Base-by-base conservation (phyloP, 2,113 vertebrate genomes). In the Leucoraja erinaceus region DNA sequence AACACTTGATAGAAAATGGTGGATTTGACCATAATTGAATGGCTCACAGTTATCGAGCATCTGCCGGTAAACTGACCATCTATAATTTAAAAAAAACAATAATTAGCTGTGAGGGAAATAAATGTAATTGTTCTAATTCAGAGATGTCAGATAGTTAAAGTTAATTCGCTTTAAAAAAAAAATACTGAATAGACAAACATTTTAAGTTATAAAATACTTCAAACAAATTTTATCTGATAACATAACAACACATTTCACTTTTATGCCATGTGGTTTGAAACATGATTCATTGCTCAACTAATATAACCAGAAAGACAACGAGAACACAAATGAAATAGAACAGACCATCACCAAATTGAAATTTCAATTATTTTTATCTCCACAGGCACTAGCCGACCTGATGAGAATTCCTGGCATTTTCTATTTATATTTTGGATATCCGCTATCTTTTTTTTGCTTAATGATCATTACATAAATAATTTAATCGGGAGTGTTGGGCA, bases 1-100 rank as follows among this genome's bases (percentile, higher is more conserved):
- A 93, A 97, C 95, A 93, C 94, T 95, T 3, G 97, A 96, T 93
- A 99, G 96, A 95, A 96, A 98, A 70, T 96, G 96, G 93, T 99
- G 98, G 93, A 99, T 97, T 94, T 98, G 97, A 33, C 95, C 95
- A 10, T 97, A 97, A 93, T 96, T 98, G 95, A 99, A 98, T 93
- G 96, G 96, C 47, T 97, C 96, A 0, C 96, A 95, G 18, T 97
- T 96, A 10, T 98, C 98, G 94, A 95, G 94, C 76, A 96, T 95
- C 54, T 98, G 97, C 0, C 96, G 95, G 94, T 98, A 99, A 47
- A 98, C 95, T 90, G 97, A 94, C 98, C 98, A 99, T 95, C 98
- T 99, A 63, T 86, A 94, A 0, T 63, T 47, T 28, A 88, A 88
- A 88, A 25, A 11, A 59, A n/a, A 31, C 56, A 59, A 63, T 63